Base-by-base conservation (phyloP, 2,113 vertebrate genomes). In the Sceloporus tristichus region DNA sequence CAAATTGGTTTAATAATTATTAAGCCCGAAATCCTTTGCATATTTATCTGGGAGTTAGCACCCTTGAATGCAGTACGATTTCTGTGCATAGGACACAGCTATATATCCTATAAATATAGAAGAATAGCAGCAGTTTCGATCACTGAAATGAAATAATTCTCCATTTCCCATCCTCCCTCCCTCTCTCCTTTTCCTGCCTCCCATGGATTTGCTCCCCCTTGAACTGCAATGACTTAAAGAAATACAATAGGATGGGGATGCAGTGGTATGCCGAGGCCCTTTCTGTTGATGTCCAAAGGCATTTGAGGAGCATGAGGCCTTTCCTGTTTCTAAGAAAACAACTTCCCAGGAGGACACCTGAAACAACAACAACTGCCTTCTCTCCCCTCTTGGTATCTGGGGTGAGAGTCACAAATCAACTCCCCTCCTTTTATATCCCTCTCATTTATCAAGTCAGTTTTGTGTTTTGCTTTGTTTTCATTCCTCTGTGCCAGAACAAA, bases 401-500 rank as follows among this genome's bases (percentile, higher is more conserved):
- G 80, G 75, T 83, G 85, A 78, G 53, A 86, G 89, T 38, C 85
- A 90, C 89, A 86, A 87, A 87, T 87, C 85, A 86, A 7, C 76
- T 59, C 66, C 18, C 8, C 76, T 73, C 79, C 56, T 85, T 82
- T 14, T 38, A 79, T 27, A 84, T 91, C 79, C 79, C 87, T 85
- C 71, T 79, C 71, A 38, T 92, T 84, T 89, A 79, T 89, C 84
- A 91, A 76, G 62, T 80, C 87, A 81, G 79, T 62, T 87, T 89
- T 90, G 48, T 92, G 90, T 92, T 94, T 93, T 93, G 54, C 82
- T 90, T 59, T 92, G 90, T 92, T 94, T 94, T 93, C 71, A 82
- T 90, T 94, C 91, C 90, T 91, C 88, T 89, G 54, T 56, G 84
- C 82, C 80, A 42, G 84, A 91, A 91, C 91, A 94, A 91, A 85